Evolutionary conservation across 2,797 vertebrate genomes (phyloP).

Genomic region (Catostomus latipinnis): DNA sequence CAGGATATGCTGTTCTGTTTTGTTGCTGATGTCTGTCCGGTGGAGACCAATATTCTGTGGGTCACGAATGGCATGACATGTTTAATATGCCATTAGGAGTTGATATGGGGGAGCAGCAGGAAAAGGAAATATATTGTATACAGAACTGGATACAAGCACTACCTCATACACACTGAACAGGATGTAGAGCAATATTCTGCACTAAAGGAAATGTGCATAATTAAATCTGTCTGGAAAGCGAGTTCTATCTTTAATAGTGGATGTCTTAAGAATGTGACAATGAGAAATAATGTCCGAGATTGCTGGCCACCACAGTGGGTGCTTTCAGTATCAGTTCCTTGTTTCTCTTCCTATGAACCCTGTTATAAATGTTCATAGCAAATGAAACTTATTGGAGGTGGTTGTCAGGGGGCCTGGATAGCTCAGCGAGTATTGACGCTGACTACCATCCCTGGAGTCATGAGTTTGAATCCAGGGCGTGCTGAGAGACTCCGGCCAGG

Average conservation of each 20-base stretch:
- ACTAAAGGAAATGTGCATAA: slow-evolving; percentile 10
- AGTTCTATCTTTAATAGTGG: background rate
- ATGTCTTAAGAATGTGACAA: background rate
- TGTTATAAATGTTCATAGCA: slow-evolving; percentile 10
- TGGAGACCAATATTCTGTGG: background rate
- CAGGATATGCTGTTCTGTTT: slow-evolving; percentile 1
- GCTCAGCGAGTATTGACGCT: no score
- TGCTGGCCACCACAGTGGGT: background rate
- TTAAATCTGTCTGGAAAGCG: slow-evolving; percentile 19
- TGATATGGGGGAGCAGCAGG: background rate
- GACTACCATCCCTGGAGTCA: no score
- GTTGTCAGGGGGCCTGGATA: background rate
- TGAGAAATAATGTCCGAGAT: background rate
- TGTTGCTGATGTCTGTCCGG: background rate
- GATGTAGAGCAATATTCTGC: background rate
- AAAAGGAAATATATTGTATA: slow-evolving; percentile 43
- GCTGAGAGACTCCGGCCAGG: no score
- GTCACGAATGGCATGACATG: slow-evolving; percentile 5
- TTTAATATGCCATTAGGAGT: background rate
- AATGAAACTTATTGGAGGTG: slow-evolving; percentile 15
- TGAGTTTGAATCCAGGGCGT: no score
- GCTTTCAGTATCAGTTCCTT: slow-evolving; percentile 24
- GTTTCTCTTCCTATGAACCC: slow-evolving; percentile 19
- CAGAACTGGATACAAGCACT: slow-evolving; percentile 16
- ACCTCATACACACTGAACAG: background rate